Evolutionary conservation across 2,113 vertebrate genomes (phyloP).

Genomic region (Brachyhypopomus occidentalis): DNA sequence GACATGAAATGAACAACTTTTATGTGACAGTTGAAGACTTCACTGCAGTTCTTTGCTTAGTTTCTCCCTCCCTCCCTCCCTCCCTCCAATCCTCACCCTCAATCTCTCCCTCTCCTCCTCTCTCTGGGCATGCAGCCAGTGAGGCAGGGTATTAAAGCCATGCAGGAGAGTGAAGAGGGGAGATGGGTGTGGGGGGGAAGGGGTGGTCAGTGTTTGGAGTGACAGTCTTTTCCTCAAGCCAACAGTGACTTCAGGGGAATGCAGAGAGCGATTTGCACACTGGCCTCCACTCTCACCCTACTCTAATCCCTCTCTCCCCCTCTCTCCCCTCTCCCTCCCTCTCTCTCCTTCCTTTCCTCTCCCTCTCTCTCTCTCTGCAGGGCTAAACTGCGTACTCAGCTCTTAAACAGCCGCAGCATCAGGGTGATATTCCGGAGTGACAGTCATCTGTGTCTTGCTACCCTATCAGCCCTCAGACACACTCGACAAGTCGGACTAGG

Average conservation of each 20-base stretch:
- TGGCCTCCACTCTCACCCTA: background rate
- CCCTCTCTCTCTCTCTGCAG: background rate
- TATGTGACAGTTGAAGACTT: slow-evolving; percentile 40
- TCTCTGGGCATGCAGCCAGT: slow-evolving; percentile 24
- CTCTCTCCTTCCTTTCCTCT: background rate
- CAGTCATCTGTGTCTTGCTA: background rate
- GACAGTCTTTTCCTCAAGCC: slow-evolving; percentile 33
- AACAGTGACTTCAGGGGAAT: slow-evolving; percentile 12
- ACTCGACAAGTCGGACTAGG: background rate
- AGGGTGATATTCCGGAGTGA: slow-evolving; percentile 28
- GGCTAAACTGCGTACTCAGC: background rate
- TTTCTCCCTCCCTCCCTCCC: background rate
- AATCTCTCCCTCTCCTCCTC: background rate
- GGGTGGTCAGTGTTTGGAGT: background rate
- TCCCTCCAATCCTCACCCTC: too few species aligned
- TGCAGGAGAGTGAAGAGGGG: background rate
- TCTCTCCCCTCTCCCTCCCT: background rate
- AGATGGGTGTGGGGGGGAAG: background rate
- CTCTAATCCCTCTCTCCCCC: background rate
- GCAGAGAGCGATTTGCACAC: background rate
- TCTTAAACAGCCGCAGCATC: slow-evolving; percentile 4
- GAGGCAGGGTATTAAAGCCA: background rate
- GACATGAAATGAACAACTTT: slow-evolving; percentile 32
- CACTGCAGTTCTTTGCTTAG: slow-evolving; percentile 14
- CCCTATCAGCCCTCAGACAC: slow-evolving; percentile 14